Percentiles rank a stretch among this genome's conserved stretches.
Conservation (phyloP, 2,113 vertebrate species). For the Illadopsis cleaveri region DNA sequence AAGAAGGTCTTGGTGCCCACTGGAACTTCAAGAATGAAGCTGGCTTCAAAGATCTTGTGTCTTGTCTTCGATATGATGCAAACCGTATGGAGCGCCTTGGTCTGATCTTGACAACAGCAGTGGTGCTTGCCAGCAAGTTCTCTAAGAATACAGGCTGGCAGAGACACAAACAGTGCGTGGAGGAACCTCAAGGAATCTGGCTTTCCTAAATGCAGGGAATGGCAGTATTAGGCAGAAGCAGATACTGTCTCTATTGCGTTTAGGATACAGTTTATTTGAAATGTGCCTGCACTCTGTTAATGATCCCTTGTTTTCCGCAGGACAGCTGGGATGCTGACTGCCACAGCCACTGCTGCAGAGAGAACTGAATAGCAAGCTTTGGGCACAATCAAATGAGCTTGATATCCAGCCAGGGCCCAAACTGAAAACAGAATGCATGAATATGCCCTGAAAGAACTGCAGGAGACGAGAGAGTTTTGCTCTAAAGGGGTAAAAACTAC, state of each 20-base stretch:
- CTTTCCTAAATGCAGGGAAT: background rate
- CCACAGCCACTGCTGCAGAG: background rate
- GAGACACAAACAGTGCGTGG: background rate
- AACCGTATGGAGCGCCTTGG: fast-evolving
- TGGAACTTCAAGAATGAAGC: background rate
- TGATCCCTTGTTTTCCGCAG: background rate
- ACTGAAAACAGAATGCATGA: background rate
- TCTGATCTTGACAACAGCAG: background rate
- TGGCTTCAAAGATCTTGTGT: background rate
- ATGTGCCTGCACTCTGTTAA: background rate
- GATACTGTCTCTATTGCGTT: background rate
- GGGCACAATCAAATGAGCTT: background rate
- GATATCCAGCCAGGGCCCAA: background rate
- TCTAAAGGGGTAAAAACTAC: background rate
- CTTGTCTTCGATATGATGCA: background rate
- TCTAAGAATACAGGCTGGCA: background rate
- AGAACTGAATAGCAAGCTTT: background rate
- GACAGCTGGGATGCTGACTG: background rate
- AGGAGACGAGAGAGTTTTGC: background rate
- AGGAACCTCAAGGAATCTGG: conserved; percentile 1
- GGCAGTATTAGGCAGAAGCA: background rate
- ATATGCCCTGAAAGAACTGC: background rate
- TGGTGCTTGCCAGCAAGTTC: background rate
- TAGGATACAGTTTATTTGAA: background rate
- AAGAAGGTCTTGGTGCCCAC: background rate